Evolutionary conservation across 2,888 invertebrate genomes (phyloP).

Genomic region (Andrena dorsata): DNA sequence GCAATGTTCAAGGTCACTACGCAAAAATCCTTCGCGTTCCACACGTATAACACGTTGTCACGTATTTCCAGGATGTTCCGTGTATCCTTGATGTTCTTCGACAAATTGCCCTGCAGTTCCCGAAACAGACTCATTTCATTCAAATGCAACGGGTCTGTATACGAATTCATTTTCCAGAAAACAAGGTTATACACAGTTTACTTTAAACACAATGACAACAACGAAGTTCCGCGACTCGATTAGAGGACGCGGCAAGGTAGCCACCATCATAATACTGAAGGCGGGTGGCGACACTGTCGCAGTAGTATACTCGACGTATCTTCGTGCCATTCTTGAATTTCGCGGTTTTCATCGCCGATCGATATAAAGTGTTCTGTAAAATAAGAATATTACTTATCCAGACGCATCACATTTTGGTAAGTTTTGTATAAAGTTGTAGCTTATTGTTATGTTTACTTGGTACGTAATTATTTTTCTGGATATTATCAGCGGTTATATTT

Average conservation of each 20-base stretch:
- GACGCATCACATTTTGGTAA: not conserved
- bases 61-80: constrained; percentile 88
- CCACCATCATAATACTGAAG: constrained; percentile 32
- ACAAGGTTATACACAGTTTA: constrained; percentile 53
- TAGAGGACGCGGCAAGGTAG: constrained; percentile 47
- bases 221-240: constrained; percentile 72
- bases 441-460: not conserved
- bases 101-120: constrained; percentile 86
- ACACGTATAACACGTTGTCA: constrained; percentile 89
- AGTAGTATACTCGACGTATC: not conserved
- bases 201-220: constrained; percentile 71
- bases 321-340: not conserved
- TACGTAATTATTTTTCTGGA: no score
- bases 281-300: constrained; percentile 20
- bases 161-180: constrained; percentile 86
- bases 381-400: not conserved
- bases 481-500: not conserved
- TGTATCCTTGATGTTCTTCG: constrained; percentile 87
- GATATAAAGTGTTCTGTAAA: not conserved
- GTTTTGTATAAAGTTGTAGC: not conserved
- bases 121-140: constrained; percentile 88
- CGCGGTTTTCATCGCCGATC: not conserved
- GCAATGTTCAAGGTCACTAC: constrained; percentile 88
- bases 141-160: constrained; percentile 87
- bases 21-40: constrained; percentile 89